Percentiles rank a stretch among this genome's conserved stretches.
These are phyloP conservation scores for Sipha flava DNA, from an alignment of 1,140 invertebrate genomes.

Conservation along the genomic window DNA sequence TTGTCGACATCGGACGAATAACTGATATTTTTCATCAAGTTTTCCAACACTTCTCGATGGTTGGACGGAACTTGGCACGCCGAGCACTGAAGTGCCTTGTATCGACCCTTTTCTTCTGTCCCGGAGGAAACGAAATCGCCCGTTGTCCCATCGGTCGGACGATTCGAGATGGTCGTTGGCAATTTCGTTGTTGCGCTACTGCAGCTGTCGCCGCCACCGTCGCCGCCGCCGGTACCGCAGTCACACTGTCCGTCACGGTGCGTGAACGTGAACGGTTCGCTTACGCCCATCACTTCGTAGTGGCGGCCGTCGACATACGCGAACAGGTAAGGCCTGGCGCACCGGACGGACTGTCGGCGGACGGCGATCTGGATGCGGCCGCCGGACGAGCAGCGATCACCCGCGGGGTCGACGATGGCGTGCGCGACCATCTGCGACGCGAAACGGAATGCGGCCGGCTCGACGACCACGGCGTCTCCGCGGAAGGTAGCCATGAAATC, in stretches of 20 bases:
- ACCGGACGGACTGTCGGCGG: not conserved
- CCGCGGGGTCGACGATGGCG: not conserved
- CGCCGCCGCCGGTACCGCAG: not conserved
- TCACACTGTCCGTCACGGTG: not conserved
- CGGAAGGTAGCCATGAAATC: not conserved
- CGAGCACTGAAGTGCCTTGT: not conserved
- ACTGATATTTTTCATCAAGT: not conserved
- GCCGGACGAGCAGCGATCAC: too few relatives aligned
- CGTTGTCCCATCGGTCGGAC: not conserved
- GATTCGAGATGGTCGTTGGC: not conserved
- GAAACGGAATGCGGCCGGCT: not conserved
- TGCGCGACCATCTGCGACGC: slow-evolving; percentile 1
- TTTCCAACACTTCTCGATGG: not conserved
- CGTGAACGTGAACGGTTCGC: not conserved
- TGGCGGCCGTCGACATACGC: not conserved
- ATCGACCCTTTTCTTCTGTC: not conserved
- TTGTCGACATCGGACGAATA: not conserved
- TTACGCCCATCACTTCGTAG: not conserved
- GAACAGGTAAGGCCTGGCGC: not conserved
- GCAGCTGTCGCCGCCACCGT: not conserved
- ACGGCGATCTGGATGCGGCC: not conserved
- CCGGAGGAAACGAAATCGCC: not conserved
- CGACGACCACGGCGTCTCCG: not conserved
- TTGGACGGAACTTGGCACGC: not conserved
- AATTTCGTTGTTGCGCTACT: not conserved